A percentile compares a stretch with the other conserved stretches of the same genome.
phyloP scores from a whole-genome alignment of 2,888 invertebrate genomes.

The Ctenicera cuprea region DNA sequence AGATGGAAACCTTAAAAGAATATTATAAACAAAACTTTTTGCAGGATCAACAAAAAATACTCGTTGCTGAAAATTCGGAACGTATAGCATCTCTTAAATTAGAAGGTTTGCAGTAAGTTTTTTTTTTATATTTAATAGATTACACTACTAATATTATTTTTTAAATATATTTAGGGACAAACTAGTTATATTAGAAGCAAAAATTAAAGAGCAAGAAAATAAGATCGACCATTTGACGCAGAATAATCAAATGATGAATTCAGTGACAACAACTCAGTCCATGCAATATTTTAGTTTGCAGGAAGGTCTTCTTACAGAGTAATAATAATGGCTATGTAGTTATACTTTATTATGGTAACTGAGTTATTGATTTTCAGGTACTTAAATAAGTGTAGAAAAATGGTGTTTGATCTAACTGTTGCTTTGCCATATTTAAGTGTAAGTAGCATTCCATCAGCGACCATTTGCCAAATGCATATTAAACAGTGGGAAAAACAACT shows the following conservation, averaged over 20 bases:
- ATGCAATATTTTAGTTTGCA: slow-evolving; percentile 8
- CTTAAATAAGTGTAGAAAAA: slow-evolving; percentile 9
- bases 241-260: not conserved
- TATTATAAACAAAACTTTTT: not conserved
- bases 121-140: not conserved
- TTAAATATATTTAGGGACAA: not conserved
- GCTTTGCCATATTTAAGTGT: not conserved
- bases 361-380: slow-evolving; percentile 15
- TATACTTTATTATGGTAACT: not conserved
- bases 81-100: not conserved
- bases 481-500: not conserved
- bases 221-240: not conserved
- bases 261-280: not conserved
- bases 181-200: slow-evolving; percentile 7
- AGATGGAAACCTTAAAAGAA: not conserved
- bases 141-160: not conserved
- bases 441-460: slow-evolving; percentile 1
- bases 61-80: not conserved
- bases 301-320: not conserved
- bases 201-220: not conserved
- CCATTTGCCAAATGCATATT: not conserved
- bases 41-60: not conserved
- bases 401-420: slow-evolving; percentile 17
- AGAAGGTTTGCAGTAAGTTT: slow-evolving; percentile 11
- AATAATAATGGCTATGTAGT: not conserved